Evolutionary conservation across 2,797 vertebrate species (phyloP).

Genomic region (Rhynchotus rufescens): DNA sequence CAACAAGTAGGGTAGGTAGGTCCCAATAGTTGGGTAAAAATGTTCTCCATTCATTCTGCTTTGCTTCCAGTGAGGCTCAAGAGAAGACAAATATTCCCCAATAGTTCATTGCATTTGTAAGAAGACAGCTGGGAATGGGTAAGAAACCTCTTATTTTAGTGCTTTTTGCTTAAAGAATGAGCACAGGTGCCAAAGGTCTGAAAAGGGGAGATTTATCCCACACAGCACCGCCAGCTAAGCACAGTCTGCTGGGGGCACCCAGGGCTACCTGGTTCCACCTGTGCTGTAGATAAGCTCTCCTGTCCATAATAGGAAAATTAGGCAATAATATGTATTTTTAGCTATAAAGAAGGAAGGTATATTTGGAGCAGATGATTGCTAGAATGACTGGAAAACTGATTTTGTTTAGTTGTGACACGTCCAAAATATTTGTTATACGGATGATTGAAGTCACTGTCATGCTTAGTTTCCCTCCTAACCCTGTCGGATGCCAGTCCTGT

Average conservation of each 20-base stretch:
- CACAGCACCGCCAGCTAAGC: constrained; percentile 48
- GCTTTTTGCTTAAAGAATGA: constrained; percentile 65
- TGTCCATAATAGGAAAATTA: neutral
- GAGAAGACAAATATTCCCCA: neutral
- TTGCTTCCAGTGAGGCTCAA: neutral
- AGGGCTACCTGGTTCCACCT: constrained; percentile 25
- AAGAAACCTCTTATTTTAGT: constrained; percentile 31
- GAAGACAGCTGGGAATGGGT: constrained; percentile 42
- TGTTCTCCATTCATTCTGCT: neutral
- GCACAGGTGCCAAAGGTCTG: constrained; percentile 39
- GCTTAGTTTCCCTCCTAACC: neutral
- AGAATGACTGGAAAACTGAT: neutral
- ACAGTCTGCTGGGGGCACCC: constrained; percentile 61
- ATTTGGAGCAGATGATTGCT: neutral
- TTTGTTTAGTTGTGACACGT: constrained; percentile 13
- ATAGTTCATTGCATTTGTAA: neutral
- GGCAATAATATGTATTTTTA: neutral
- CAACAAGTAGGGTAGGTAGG: neutral
- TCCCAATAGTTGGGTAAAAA: neutral
- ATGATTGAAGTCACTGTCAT: neutral
- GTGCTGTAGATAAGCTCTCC: constrained; percentile 34
- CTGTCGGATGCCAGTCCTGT: constrained; percentile 1
- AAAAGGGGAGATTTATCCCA: constrained; percentile 65
- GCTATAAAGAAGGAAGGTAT: neutral
- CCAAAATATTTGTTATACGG: neutral